Conservation (phyloP, 2,113 vertebrate genomes). For the Thinocorus orbignyianus region DNA sequence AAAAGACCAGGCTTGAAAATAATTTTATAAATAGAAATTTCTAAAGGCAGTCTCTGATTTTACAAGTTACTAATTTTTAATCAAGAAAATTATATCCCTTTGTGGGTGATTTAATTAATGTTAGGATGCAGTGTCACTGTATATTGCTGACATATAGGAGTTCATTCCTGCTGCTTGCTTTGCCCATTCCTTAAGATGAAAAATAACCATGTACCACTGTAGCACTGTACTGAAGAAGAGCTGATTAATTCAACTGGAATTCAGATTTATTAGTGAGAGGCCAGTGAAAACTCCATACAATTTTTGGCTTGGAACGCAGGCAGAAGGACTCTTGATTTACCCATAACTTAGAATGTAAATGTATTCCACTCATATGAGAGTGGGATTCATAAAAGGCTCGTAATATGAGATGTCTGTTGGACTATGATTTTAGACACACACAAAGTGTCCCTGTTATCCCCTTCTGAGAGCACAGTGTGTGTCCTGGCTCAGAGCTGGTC, state of each 20-base stretch:
- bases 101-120: background rate
- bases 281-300: background rate
- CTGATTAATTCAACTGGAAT: background rate
- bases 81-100: background rate
- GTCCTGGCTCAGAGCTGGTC: background rate
- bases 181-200: background rate
- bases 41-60: background rate
- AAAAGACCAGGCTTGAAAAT: background rate
- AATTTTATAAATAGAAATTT: background rate
- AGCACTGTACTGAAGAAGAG: background rate
- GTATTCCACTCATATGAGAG: background rate
- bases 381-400: background rate
- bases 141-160: fast-evolving
- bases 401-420: background rate
- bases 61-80: background rate
- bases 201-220: background rate
- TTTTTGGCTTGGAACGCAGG: background rate
- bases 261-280: background rate
- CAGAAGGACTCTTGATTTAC: background rate
- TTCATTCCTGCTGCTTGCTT: background rate
- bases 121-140: background rate
- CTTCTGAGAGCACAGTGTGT: background rate
- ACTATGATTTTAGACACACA: background rate
- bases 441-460: background rate
- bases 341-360: background rate